phyloP scores from a whole-genome alignment of 2,888 invertebrate genomes.

The Odontomyia ornata region DNA sequence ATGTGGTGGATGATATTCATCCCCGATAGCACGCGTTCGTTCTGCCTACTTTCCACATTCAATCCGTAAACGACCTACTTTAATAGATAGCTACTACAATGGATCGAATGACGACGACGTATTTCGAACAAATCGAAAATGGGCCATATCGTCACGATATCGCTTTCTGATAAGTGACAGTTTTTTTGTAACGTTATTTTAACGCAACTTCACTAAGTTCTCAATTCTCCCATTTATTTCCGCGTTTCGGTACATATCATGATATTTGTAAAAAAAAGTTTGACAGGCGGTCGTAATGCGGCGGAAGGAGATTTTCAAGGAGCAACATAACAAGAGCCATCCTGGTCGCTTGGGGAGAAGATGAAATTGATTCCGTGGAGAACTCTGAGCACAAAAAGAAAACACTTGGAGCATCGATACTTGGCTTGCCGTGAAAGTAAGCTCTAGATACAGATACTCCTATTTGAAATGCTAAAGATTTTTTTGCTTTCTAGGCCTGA shows the following conservation, averaged over 20 bases:
- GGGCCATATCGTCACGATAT: conserved; percentile 43
- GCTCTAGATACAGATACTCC: too few relatives aligned
- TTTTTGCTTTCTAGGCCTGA: too few relatives aligned
- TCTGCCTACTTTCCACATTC: neutral
- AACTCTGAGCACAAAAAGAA: too few relatives aligned
- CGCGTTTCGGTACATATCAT: conserved; percentile 30
- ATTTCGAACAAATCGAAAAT: conserved; percentile 38
- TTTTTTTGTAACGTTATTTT: conserved; percentile 3
- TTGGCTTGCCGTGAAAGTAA: neutral
- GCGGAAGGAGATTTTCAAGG: neutral
- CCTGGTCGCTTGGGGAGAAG: neutral
- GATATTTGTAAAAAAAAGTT: conserved; percentile 18
- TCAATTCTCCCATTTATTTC: conserved; percentile 1
- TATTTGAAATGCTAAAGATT: too few relatives aligned
- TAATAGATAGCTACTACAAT: conserved; percentile 1
- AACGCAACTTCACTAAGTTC: conserved; percentile 9
- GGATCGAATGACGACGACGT: conserved; percentile 21
- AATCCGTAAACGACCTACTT: conserved; percentile 38
- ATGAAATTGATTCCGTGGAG: neutral
- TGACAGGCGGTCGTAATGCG: conserved; percentile 4
- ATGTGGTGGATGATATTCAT: conserved; percentile 27
- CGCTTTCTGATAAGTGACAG: conserved; percentile 39
- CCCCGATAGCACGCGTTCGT: conserved; percentile 1
- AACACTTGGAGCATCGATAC: neutral
- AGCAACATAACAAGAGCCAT: neutral